phyloP scores from a whole-genome alignment of 2,888 invertebrate genomes.

The Tetanocera ferruginea region DNA sequence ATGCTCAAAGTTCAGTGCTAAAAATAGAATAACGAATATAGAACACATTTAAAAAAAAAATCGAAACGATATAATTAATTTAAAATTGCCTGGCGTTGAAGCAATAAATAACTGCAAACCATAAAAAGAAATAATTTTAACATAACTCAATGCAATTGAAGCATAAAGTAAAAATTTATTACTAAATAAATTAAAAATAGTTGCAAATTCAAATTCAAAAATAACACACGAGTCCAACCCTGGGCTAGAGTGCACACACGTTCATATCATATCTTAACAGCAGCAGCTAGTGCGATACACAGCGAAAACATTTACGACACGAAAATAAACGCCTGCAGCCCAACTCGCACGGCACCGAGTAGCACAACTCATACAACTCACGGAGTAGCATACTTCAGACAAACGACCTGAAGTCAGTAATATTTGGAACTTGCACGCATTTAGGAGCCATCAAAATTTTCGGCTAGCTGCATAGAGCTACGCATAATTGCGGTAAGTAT shows the following conservation, averaged over 20 bases:
- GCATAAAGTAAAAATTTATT: too few species aligned
- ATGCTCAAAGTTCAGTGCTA: constrained; percentile 12
- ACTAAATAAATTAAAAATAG: constrained; percentile 57
- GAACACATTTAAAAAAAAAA: background rate
- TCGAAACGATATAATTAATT: background rate
- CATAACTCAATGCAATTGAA: too few species aligned
- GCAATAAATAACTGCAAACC: background rate
- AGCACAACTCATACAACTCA: background rate
- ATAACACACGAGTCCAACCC: constrained; percentile 55
- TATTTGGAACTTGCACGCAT: background rate
- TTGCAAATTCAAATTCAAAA: constrained; percentile 54
- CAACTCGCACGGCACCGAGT: background rate
- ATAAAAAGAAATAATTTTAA: too few species aligned
- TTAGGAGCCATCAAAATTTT: background rate
- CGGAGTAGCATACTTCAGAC: background rate
- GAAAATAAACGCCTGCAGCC: background rate
- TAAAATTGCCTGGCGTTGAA: background rate
- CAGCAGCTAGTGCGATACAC: constrained; percentile 20
- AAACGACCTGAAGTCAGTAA: background rate
- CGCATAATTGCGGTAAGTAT: background rate
- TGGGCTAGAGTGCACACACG: constrained; percentile 50
- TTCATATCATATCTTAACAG: constrained; percentile 35
- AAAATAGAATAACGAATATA: constrained; percentile 16
- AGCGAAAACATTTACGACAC: constrained; percentile 9
- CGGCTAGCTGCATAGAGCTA: background rate